Evolutionary conservation across 2,113 vertebrate species (phyloP).

Genomic region (Heterotilapia buettikoferi): DNA sequence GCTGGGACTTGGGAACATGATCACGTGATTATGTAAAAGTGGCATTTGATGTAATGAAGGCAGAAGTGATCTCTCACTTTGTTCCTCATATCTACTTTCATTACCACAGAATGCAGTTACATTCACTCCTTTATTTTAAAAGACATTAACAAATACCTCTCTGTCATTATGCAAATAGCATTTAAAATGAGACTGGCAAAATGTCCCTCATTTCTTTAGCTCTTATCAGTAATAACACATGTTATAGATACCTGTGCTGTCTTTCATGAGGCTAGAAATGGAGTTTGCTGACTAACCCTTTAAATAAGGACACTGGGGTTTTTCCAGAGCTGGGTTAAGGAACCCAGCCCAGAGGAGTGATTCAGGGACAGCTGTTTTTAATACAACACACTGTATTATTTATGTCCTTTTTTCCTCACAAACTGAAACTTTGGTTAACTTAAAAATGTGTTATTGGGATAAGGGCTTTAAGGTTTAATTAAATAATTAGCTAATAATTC

Average conservation of each 20-base stretch:
- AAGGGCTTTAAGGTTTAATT: background rate
- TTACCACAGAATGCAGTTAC: background rate
- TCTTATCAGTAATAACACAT: background rate
- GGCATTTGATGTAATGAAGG: slow-evolving; percentile 6
- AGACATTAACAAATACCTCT: background rate
- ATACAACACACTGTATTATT: background rate
- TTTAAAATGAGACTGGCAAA: background rate
- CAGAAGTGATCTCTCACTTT: slow-evolving; percentile 20
- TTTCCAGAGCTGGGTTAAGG: background rate
- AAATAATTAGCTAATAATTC: background rate
- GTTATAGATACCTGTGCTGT: background rate
- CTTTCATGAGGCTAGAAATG: background rate
- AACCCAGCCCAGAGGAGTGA: background rate
- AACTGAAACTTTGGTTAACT: background rate
- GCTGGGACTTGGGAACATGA: slow-evolving; percentile 2
- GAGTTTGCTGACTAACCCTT: background rate
- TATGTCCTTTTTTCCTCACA: background rate
- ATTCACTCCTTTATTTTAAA: background rate
- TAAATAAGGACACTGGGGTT: background rate
- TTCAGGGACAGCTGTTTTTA: background rate
- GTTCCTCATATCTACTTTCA: slow-evolving; percentile 43
- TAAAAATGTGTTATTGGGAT: background rate
- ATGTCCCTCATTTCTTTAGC: background rate
- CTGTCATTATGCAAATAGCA: background rate
- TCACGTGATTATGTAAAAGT: slow-evolving; percentile 11